These are phyloP conservation scores for Mythimna ferrago DNA, from an alignment of 2,888 invertebrate genomes.

Conservation along the genomic window DNA sequence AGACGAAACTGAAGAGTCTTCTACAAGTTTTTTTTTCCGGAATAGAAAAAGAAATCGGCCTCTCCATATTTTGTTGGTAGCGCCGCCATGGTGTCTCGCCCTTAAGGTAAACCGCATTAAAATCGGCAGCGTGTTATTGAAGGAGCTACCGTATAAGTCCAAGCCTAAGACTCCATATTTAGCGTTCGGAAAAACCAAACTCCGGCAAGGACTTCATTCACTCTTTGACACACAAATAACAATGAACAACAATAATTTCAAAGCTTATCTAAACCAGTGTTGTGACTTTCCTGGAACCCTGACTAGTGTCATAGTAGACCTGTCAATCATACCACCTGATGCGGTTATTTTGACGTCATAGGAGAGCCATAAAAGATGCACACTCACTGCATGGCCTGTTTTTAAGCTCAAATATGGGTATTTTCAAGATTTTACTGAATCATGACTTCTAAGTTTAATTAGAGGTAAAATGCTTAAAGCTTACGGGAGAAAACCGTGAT, in stretches of 20 bases:
- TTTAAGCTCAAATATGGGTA: constrained; percentile 9
- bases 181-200: neutral
- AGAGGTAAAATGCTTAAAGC: neutral
- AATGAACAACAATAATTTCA: neutral
- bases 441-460: constrained; percentile 17
- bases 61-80: no score
- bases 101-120: no score
- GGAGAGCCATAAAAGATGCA: constrained; percentile 1
- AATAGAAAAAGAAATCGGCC: no score
- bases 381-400: constrained; percentile 31
- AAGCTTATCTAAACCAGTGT: neutral
- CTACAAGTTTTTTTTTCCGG: no score
- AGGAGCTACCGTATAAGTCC: no score
- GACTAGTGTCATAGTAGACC: constrained; percentile 39
- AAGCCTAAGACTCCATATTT: neutral
- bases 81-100: no score
- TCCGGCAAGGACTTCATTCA: neutral
- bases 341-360: constrained; percentile 41
- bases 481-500: neutral
- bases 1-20: no score
- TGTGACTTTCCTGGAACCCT: constrained; percentile 14
- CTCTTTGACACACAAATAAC: neutral
- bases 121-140: no score
- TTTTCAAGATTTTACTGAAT: constrained; percentile 24
- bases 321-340: constrained; percentile 35